A percentile compares a stretch with the other conserved stretches of the same genome.
Evolutionary conservation across 2,113 vertebrate genomes (phyloP).

Genomic region (Oxyruncus cristatus): DNA sequence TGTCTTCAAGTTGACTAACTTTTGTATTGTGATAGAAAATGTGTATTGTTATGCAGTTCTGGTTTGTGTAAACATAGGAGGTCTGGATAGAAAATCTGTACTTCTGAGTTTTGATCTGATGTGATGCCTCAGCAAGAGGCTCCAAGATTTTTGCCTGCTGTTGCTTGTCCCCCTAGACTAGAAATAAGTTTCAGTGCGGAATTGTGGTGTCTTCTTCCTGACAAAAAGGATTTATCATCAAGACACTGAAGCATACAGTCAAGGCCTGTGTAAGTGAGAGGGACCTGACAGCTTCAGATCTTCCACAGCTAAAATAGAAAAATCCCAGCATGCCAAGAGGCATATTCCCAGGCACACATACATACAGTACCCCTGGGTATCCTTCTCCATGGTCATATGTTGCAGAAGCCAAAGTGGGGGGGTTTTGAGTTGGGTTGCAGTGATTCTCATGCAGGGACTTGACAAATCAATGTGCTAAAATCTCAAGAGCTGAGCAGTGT

Average conservation of each 20-base stretch:
- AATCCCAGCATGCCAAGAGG: background rate
- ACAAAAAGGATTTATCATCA: background rate
- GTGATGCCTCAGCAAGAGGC: background rate
- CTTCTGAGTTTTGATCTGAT: background rate
- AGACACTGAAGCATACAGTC: background rate
- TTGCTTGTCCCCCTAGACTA: background rate
- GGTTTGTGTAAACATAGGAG: background rate
- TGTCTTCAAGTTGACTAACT: background rate
- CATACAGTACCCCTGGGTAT: background rate
- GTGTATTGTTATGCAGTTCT: background rate
- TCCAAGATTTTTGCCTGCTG: background rate
- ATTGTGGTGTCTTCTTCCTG: background rate
- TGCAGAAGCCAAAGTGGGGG: background rate
- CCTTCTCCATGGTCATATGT: rapidly evolving
- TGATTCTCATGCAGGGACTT: background rate
- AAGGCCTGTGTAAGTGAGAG: background rate
- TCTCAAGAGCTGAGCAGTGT: background rate
- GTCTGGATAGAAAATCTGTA: background rate
- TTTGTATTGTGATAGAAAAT: background rate
- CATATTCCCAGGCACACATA: background rate
- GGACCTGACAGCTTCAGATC: background rate
- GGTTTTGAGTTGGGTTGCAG: background rate
- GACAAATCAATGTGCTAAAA: background rate
- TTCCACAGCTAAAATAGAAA: background rate
- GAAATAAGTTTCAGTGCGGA: background rate